phyloP scores from a whole-genome alignment of 2,113 vertebrate genomes.

The Thymallus thymallus region DNA sequence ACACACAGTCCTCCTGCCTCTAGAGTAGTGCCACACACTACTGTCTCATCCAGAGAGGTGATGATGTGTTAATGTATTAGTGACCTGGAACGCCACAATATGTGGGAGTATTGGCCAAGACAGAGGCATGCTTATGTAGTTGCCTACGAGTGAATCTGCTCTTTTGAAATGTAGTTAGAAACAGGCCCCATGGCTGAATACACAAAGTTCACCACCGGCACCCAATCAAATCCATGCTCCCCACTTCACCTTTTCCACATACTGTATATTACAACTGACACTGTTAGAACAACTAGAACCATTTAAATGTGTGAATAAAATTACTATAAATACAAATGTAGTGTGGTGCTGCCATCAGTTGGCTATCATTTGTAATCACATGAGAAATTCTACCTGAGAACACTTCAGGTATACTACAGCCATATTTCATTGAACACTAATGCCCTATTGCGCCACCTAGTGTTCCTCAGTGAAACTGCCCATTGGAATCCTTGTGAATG shows the following conservation, averaged over 20 bases:
- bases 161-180: too few relatives aligned
- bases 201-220: not conserved
- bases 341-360: slow-evolving; percentile 2
- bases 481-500: not conserved
- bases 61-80: too few relatives aligned
- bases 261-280: not conserved
- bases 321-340: not conserved
- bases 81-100: too few relatives aligned
- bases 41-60: not conserved
- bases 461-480: slow-evolving; percentile 34
- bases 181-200: not conserved
- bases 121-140: too few relatives aligned
- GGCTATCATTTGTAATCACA: not conserved
- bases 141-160: too few relatives aligned
- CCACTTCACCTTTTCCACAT: not conserved
- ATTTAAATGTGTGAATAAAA: too few relatives aligned
- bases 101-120: too few relatives aligned
- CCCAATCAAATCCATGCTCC: not conserved
- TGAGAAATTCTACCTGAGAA: not conserved
- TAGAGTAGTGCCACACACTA: not conserved
- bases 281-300: not conserved
- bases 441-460: slow-evolving; percentile 55
- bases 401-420: not conserved
- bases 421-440: not conserved
- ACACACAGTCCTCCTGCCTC: not conserved